Evolutionary conservation across 2,888 invertebrate species (phyloP), one percentile per base, ranked within the genome.

Genomic region (Myopa tessellatipennis): DNA sequence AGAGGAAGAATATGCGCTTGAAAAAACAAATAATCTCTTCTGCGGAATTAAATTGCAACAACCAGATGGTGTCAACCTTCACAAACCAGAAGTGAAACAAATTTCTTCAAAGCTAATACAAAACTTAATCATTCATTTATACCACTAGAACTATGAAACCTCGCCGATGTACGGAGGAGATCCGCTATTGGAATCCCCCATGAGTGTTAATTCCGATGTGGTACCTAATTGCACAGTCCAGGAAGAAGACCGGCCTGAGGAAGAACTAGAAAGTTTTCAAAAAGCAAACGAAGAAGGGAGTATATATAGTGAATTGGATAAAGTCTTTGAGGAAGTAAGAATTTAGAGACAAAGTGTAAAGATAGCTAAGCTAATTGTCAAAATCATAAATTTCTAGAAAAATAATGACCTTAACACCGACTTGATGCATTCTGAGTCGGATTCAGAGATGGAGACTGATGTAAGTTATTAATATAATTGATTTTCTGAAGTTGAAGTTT

Each of bases 301-400:
- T 4, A 36, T 34, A 65, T 14, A 65, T 36, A 36, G 40, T 8
- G 63, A 74, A 55, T 65, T 74, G 52, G 74, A 74, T 63, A 50
- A 52, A 34, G 10, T 16, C 6, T 52, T 34, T 36, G 65, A 52
- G 18, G 34, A 73, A 16, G 73, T 73, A 45, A 55, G 12, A 63
- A 3, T 55, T 8, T 16, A 55, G 10, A 14, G 4, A 16, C 10
- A 14, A 55, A n/a, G 1, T 16, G 5, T 55, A 45, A 45, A 45
- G 45, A 6, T 45, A 10, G 45, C 10, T 45, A 45, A 45, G 45
- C 45, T 45, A 45, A 45, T 10, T 45, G 45, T 6, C 3, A 16
- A 16, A 58, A 2, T 58, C 12, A 8, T 52, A 52, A 2, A 14
- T 40, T 73, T 73, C 40, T 60, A 73, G 73, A 38, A 18, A 40